Percentiles rank a stretch among this genome's conserved stretches.
Evolutionary conservation across 2,888 invertebrate genomes (phyloP).

Genomic region (Leptopterna dolabrata): DNA sequence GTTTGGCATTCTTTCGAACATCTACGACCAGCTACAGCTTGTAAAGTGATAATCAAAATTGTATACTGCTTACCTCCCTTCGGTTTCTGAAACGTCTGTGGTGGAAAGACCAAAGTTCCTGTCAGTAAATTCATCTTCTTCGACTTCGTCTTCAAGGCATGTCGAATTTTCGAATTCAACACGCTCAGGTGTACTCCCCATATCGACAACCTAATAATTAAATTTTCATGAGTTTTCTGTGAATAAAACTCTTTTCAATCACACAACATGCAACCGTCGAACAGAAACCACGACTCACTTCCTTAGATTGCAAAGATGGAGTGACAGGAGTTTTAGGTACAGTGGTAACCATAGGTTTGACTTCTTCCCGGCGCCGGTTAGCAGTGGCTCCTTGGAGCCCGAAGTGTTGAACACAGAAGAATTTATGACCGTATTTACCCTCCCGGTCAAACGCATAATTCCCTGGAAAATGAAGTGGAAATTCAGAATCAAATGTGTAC

Average conservation of each 20-base stretch:
- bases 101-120: conserved; percentile 88
- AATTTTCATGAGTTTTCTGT: no score
- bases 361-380: conserved; percentile 54
- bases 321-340: conserved; percentile 18
- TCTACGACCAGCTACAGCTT: no score
- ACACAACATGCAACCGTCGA: neutral
- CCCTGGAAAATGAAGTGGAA: conserved; percentile 66
- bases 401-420: conserved; percentile 83
- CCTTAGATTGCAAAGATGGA: neutral
- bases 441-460: conserved; percentile 80
- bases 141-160: conserved; percentile 70
- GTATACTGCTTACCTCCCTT: conserved; percentile 20
- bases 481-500: no score
- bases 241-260: neutral
- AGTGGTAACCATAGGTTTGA: conserved; percentile 24
- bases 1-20: no score
- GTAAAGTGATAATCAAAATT: no score
- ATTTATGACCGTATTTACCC: conserved; percentile 75
- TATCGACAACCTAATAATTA: conserved; percentile 58
- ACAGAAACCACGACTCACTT: neutral
- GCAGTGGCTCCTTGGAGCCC: conserved; percentile 71
- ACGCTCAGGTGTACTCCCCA: conserved; percentile 76
- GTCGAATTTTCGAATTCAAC: conserved; percentile 83
- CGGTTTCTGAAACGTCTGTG: conserved; percentile 73
- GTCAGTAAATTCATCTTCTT: conserved; percentile 96